These are phyloP conservation scores for Contarinia nasturtii DNA, from an alignment of 1,140 invertebrate species.

Conservation along the genomic window DNA sequence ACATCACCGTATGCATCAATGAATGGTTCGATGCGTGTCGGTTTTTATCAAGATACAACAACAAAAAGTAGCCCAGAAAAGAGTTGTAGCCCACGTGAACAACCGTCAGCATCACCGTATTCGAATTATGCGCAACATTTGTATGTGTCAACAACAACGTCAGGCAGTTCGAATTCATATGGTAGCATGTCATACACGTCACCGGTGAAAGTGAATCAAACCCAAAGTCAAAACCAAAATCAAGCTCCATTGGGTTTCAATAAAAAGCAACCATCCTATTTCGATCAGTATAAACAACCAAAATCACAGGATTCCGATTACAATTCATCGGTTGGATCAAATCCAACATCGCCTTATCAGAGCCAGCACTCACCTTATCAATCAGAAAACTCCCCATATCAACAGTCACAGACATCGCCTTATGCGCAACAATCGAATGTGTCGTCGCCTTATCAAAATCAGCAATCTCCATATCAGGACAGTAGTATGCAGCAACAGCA, in stretches of 20 bases:
- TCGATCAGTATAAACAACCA: conserved; percentile 30
- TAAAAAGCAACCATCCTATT: conserved; percentile 24
- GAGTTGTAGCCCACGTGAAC: conserved; percentile 42
- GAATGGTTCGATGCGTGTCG: conserved; percentile 51
- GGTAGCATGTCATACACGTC: background rate
- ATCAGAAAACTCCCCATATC: conserved; percentile 24
- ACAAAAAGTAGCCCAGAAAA: conserved; percentile 52
- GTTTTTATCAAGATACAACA: conserved; percentile 59
- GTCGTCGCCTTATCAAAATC: conserved; percentile 6
- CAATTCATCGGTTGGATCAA: conserved; percentile 23
- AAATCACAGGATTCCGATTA: conserved; percentile 22
- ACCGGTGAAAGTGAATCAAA: background rate
- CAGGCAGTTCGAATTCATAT: conserved; percentile 5
- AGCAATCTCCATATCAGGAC: conserved; percentile 10
- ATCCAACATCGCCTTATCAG: conserved; percentile 16
- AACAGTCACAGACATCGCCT: conserved; percentile 21
- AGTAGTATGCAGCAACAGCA: conserved; percentile 14
- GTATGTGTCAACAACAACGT: conserved; percentile 30
- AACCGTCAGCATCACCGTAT: conserved; percentile 34
- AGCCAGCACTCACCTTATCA: conserved; percentile 11
- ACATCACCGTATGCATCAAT: conserved; percentile 39
- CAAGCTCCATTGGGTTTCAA: conserved; percentile 1
- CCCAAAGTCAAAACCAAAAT: too few relatives aligned
- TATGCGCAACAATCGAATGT: conserved; percentile 20
- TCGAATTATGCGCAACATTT: conserved; percentile 38